Evolutionary conservation across 2,888 invertebrate species (phyloP), one percentile per base, ranked within the genome.

Genomic region (Ennomos erosarius): DNA sequence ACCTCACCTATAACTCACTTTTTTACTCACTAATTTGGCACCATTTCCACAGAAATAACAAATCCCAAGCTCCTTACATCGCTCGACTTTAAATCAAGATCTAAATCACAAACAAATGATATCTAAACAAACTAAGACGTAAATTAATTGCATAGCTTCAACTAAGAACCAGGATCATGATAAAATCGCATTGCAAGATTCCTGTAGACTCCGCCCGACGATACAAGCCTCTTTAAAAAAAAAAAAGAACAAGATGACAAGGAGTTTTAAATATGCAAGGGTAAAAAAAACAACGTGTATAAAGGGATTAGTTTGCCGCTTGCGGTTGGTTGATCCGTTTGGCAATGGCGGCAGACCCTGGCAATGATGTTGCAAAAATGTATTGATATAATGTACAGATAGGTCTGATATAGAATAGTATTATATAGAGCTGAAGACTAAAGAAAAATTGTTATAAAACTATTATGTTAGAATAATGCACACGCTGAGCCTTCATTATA

Each of bases 241-340:
- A 49, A 26, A 42, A 45, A 47, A 52, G 39, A 52, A 38, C 16
- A 36, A 49, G 34, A 10, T n/a, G 37, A 26, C 26, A 13, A 42
- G 43, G 35, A 9, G 45, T 63, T 65, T 66, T 60, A 62, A 69
- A 69, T 67, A 69, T 65, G 68, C 59, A 82, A 83, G 81, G 82
- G 82, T 81, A 74, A 80, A 80, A 82, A 80, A 80, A 84, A 81
- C 81, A 84, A 76, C 74, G 75, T 71, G 78, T 69, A 78, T 72
- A 70, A 75, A 84, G 79, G 87, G 87, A 87, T 89, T 88, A 87
- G 81, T 74, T 73, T 73, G 70, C 73, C 74, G 52, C 39, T 65
- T 68, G 79, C 76, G 88, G 86, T 87, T 87, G 88, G 87, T 73
- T 71, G 79, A 65, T 34, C 44, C 43, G 63, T 62, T 67, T 70